Percentiles rank a stretch among this genome's conserved stretches.
These are phyloP conservation scores for Aleiodes sp. DNA, from an alignment of 1,140 invertebrate species.

Conservation along the genomic window DNA sequence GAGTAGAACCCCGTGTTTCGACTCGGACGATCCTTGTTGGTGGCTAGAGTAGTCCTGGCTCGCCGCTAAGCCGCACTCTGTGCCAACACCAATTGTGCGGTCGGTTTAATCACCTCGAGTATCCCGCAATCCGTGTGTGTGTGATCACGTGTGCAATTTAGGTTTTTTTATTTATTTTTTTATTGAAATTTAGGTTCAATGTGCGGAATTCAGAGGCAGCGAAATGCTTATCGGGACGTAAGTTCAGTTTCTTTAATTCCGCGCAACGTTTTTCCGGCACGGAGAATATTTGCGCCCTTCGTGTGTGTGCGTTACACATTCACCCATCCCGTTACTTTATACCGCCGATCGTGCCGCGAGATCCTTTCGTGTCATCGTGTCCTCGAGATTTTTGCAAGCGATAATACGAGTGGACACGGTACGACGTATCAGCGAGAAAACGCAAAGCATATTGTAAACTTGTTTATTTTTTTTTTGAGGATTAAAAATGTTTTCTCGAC, in stretches of 20 bases:
- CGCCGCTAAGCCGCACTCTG: conserved; percentile 2
- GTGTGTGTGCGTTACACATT: too few species aligned
- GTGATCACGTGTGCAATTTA: too few species aligned
- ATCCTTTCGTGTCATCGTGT: conserved; percentile 22
- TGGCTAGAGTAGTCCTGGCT: conserved; percentile 13
- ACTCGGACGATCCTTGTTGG: background rate
- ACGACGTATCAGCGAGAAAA: background rate
- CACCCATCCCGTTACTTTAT: conserved; percentile 52
- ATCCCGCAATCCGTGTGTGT: too few species aligned
- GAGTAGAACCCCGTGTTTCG: background rate
- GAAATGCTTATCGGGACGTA: too few species aligned
- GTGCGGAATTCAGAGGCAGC: too few species aligned
- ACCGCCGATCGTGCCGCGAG: conserved; percentile 23
- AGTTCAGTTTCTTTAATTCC: too few species aligned
- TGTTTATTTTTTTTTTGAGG: too few species aligned
- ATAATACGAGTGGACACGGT: background rate
- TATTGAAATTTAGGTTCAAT: too few species aligned
- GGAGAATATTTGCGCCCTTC: too few species aligned
- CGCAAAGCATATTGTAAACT: background rate
- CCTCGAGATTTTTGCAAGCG: conserved; percentile 27
- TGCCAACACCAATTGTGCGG: background rate
- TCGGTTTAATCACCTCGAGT: background rate
- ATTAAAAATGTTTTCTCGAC: too few species aligned
- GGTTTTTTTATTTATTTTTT: too few species aligned
- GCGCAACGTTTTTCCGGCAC: too few species aligned